phyloP scores from a whole-genome alignment of 2,797 vertebrate species.

The Amblyopsis hoosieri region DNA sequence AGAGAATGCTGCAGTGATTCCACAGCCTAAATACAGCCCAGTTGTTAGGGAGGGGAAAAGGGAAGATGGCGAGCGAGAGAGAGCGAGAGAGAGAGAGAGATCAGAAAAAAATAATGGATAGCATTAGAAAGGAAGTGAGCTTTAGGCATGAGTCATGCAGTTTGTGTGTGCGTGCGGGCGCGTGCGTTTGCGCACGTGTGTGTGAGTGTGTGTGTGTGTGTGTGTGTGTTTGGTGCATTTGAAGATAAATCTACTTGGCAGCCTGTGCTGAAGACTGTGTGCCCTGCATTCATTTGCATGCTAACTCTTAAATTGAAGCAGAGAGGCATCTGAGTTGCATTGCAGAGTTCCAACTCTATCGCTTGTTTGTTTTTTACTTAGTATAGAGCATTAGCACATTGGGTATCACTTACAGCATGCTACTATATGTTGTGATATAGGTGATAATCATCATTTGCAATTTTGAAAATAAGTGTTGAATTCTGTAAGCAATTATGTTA shows the following conservation, averaged over 20 bases:
- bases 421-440: too few species aligned
- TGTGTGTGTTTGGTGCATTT: slow-evolving; percentile 1
- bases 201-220: not conserved
- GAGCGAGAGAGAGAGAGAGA: slow-evolving; percentile 19
- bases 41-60: slow-evolving; percentile 49
- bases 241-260: slow-evolving; percentile 1
- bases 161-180: slow-evolving; percentile 1
- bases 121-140: slow-evolving; percentile 19
- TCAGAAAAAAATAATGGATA: slow-evolving; percentile 43
- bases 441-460: too few species aligned
- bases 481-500: too few species aligned
- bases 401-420: too few species aligned
- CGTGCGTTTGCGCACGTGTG: not conserved
- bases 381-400: too few species aligned
- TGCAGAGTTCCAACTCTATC: too few species aligned
- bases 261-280: not conserved
- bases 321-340: too few species aligned
- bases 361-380: too few species aligned
- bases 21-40: slow-evolving; percentile 58
- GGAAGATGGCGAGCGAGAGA: slow-evolving; percentile 41
- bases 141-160: slow-evolving; percentile 3
- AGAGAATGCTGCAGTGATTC: slow-evolving; percentile 59
- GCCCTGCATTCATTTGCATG: slow-evolving; percentile 34
- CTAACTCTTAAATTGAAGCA: not conserved
- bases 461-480: too few species aligned